Evolutionary conservation across 1,140 invertebrate species (phyloP), one percentile per base, ranked within the genome.

Genomic region (Listronotus bonariensis): DNA sequence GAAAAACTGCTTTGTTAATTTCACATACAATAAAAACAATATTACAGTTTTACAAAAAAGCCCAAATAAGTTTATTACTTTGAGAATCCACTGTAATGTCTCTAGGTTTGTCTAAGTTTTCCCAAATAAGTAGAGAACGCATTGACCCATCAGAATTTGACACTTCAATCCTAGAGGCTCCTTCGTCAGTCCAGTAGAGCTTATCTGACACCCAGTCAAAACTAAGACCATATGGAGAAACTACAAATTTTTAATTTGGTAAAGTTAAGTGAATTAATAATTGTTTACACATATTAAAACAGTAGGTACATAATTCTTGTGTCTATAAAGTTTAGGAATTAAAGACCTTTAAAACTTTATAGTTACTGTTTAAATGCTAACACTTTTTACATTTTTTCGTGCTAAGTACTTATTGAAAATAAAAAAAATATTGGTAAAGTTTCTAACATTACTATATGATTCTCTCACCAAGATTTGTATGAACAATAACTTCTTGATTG

Each of bases 101-200:
- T 67, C 91, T 81, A 0, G 92, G 92, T 73, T 91, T 90, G 58
- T 92, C 88, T 38, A 95, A 81, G 56, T 88, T 87, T 60, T 92
- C 85, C 86, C 90, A 92, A 20, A 93, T 86, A 3, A 95, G 79
- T 4, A 95, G 80, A 0, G 87, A 85, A 54, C 92, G 80, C 83
- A 91, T 87, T 36, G 82, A 85, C 0, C 92, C 92, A 76, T 95
- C 87, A 10, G 89, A 79, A 67, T 88, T 89, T 0, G 90, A 86
- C 8, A 92, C 92, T 79, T 95, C 92, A 31, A 96, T 92, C 43
- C 88, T 85, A 73, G 89, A 89, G 0, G 89, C 89, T 0, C 87
- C 88, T 20, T 88, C 86, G 76, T 96, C 93, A 0, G 92, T 93
- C 92, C 93, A 96, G 74, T 96, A 97, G 0, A 96, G 73, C 77